Percentiles rank a stretch among this genome's conserved stretches.
Conservation (phyloP, 2,113 vertebrate species). For the Gnathonemus longibarbis region DNA sequence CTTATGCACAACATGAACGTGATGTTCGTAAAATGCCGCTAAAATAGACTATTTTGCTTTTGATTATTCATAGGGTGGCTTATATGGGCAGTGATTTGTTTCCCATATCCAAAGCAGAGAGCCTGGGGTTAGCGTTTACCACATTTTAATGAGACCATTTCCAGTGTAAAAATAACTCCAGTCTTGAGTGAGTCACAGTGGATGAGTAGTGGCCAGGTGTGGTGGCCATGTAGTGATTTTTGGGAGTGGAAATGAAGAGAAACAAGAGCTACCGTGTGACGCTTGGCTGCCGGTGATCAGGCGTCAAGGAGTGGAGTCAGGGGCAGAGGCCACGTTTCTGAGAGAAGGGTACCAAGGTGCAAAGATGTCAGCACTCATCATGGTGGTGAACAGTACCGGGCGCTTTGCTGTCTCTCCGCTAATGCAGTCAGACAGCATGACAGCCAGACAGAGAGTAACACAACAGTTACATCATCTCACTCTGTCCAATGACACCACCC, state of each 20-base stretch:
- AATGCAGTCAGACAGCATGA: not conserved
- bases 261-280: not conserved
- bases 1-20: not conserved
- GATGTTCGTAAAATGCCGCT: not conserved
- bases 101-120: not conserved
- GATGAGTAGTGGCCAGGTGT: not conserved
- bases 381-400: not conserved
- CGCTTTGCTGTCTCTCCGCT: not conserved
- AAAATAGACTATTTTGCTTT: not conserved
- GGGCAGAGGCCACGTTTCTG: not conserved
- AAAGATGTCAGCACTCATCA: not conserved
- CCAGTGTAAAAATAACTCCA: not conserved
- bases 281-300: not conserved
- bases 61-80: not conserved
- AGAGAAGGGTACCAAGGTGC: not conserved
- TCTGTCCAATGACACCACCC: not conserved
- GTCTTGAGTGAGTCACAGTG: not conserved
- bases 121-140: not conserved
- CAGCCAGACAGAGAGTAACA: not conserved
- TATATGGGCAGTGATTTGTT: not conserved
- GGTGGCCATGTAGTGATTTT: not conserved
- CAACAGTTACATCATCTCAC: not conserved
- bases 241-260: not conserved
- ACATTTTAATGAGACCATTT: not conserved
- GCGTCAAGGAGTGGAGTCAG: not conserved